These are phyloP conservation scores for Delichon dasypus DNA, from an alignment of 2,797 vertebrate species.

Conservation along the genomic window DNA sequence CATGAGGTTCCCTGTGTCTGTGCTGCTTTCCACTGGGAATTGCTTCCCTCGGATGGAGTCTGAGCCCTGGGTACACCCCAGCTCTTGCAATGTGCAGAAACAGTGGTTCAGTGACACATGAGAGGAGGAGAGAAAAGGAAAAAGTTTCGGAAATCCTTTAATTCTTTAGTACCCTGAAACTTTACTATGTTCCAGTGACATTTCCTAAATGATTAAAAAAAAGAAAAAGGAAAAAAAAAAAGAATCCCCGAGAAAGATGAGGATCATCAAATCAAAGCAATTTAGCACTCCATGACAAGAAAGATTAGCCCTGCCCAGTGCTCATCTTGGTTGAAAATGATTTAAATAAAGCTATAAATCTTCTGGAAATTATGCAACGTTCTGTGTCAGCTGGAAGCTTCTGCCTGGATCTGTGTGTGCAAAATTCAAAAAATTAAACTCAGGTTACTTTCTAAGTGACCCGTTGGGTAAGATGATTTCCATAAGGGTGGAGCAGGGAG, in stretches of 20 bases:
- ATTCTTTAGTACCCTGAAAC: conserved; percentile 17
- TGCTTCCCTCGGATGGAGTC: background rate
- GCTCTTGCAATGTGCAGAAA: background rate
- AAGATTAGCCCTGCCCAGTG: conserved; percentile 72
- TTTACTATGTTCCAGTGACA: conserved; percentile 38
- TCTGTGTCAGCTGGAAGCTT: conserved; percentile 58
- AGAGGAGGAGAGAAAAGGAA: background rate
- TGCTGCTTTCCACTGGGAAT: background rate
- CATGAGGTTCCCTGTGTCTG: background rate
- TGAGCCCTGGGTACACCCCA: background rate
- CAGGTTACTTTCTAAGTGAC: conserved; percentile 8
- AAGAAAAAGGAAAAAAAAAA: background rate
- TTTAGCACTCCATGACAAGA: conserved; percentile 74
- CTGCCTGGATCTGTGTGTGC: conserved; percentile 19
- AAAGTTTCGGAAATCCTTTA: conserved; percentile 16
- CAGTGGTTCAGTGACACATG: background rate
- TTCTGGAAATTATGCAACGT: conserved; percentile 69
- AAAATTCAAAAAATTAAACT: conserved; percentile 34
- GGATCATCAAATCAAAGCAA: conserved; percentile 73
- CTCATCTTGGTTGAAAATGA: conserved; percentile 73
- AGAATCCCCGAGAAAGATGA: conserved; percentile 54
- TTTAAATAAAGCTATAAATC: conserved; percentile 76
- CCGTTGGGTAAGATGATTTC: background rate
- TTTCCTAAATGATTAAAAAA: conserved; percentile 52
- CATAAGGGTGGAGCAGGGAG: background rate